Base-by-base conservation (phyloP, 1,140 invertebrate species). In the Hydropsyche tenuis region DNA sequence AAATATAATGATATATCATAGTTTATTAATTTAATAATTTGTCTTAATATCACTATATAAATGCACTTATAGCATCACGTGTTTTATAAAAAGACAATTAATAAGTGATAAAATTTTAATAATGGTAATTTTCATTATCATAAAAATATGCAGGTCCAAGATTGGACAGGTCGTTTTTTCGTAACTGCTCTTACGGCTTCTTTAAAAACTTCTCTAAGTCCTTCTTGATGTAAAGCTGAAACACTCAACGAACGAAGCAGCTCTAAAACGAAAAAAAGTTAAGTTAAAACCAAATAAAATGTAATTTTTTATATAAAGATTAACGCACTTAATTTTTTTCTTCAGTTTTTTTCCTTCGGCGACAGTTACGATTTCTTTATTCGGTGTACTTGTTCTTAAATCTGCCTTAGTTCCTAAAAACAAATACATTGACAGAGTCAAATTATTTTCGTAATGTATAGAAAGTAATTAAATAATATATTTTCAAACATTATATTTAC, bases 161-260 rank as follows among this genome's bases (percentile, higher is more conserved):
- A 82, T 20, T 79, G 78, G 27, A 84, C 81, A 12, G 88, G 87
- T 78, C 89, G 90, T 42, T 56, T 90, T 43, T 83, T 83, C n/a
- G 90, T 76, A 11, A 90, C 90, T 1, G 91, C 89, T 75, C 89
- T 85, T 6, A 94, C 88, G 0, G 92, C 92, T 80, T 92, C 93
- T 64, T 87, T 83, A 79, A 95, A 94, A 18, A 96, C 91, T 73
- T 91, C 88, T 7, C 90, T 83, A 20, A 96, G 85, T 72, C 93
- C 92, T 77, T 91, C 87, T 63, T 90, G 87, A 22, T 90, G 89
- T 79, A 94, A 88, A 0, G 95, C 94, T 0, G 95, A 97, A n/a
- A 82, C 95, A 96, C 82, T 97, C 94, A 18, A 95, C 87, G 77
- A 94, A 91, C 69, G 89, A 89, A 43, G 86, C 84, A 1, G 94